phyloP scores from a whole-genome alignment of 35 echinoderm and acorn worm species.

The Holothuria glaberrima region DNA sequence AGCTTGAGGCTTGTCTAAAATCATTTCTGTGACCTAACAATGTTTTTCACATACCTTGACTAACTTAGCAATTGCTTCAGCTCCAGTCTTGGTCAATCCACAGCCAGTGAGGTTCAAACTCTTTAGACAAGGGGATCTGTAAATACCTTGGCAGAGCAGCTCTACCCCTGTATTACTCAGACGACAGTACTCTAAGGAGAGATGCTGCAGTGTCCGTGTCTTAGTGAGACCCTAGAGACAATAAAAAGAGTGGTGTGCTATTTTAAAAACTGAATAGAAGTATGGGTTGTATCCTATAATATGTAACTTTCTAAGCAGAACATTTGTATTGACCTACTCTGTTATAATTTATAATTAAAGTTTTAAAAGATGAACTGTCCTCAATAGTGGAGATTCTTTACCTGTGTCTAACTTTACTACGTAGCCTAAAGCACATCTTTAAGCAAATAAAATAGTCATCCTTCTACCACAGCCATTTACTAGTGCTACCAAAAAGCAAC shows the following conservation, averaged over 20 bases:
- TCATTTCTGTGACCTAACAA: neutral
- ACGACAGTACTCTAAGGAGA: slow-evolving; percentile 91
- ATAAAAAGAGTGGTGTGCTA: neutral
- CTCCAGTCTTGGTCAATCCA: slow-evolving; percentile 78
- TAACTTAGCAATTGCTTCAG: slow-evolving; percentile 79
- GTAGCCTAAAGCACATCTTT: too few relatives aligned
- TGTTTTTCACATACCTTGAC: slow-evolving; percentile 71
- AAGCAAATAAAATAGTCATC: too few relatives aligned
- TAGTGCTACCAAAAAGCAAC: too few relatives aligned
- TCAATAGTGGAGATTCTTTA: too few relatives aligned
- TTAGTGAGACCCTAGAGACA: slow-evolving; percentile 72
- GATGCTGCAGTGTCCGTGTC: slow-evolving; percentile 71
- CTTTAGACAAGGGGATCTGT: slow-evolving; percentile 58
- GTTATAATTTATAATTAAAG: too few relatives aligned
- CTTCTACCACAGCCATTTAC: too few relatives aligned
- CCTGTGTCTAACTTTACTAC: too few relatives aligned
- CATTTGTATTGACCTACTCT: too few relatives aligned
- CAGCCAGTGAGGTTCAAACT: slow-evolving; percentile 87
- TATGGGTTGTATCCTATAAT: too few relatives aligned
- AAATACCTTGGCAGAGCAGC: slow-evolving; percentile 71
- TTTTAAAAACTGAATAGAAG: neutral
- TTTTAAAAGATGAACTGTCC: too few relatives aligned
- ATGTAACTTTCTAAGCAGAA: too few relatives aligned
- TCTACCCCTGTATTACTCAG: slow-evolving; percentile 72
- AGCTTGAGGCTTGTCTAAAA: neutral